Base-by-base conservation (phyloP, 2,888 invertebrate species). In the Octonoba sinensis region DNA sequence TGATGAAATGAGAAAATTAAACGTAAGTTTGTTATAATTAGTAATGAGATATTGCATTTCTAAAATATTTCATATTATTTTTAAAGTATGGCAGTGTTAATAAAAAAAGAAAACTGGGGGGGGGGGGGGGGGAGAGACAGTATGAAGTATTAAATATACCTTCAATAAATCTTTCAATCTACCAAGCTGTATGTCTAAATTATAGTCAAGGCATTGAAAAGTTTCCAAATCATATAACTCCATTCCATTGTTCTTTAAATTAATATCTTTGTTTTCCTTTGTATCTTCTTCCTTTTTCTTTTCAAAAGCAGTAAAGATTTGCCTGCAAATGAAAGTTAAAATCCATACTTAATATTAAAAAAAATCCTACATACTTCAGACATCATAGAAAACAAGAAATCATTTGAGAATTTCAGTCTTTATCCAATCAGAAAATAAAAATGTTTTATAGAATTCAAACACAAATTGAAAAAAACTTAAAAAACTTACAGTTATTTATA, bases 111-210 rank as follows among this genome's bases (percentile, higher is more conserved):
- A n/a, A n/a, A n/a, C n/a, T n/a, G n/a, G n/a, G n/a, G n/a, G n/a
- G n/a, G n/a, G n/a, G n/a, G n/a, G n/a, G n/a, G n/a, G n/a, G n/a
- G n/a, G n/a, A n/a, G n/a, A 8, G 1, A 36, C 36, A 36, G 8
- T 8, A 36, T 22, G 12, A 57, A 20, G 20, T 47, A 27, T 16
- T 20, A 20, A 56, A 64, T 18, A 11, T 74, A 81, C 79, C 73
- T 73, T 27, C 13, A 81, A 47, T 36, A 81, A 36, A 27, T 73
- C 60, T 60, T 67, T 73, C 24, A 81, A 20, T 47, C 79, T 67
- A 27, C 22, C 64, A 0, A 81, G 27, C 20, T 73, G 69, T 3
- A 16, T 24, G 12, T 67, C 79, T 24, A 81, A 27, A 49, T 47
- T 79, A 2, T 46, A 70, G 15, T 62, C 62, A 49, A 59, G 62